Evolutionary conservation across 1,140 invertebrate species (phyloP), one percentile per base, ranked within the genome.

Genomic region (Neelides sp.): DNA sequence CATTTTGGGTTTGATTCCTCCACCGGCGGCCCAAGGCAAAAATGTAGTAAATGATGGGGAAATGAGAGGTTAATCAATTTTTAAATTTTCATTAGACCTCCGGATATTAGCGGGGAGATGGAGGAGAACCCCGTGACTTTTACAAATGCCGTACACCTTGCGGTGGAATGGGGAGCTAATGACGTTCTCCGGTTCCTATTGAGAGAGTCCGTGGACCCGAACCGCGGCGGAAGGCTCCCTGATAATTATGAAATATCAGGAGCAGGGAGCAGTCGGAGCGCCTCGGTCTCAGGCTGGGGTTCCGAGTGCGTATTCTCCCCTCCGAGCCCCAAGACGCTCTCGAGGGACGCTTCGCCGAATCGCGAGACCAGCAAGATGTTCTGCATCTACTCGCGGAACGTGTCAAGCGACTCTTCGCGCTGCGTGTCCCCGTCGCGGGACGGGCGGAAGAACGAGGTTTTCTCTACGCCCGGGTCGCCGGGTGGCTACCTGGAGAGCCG

Each of bases 111-210:
- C 19, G 47, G 15, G 10, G 59, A 61, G 27, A 27, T 43, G 17
- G 59, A 61, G 34, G 59, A 61, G 34, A 61, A 61, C 44, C 71
- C 71, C 3, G 63, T 68, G 1, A 68, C 75, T 22, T 76, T 77
- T 59, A 68, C 65, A 50, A 76, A 75, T 57, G 73, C 73, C 3
- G 64, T 78, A 0, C 75, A 77, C 62, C 63, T 75, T 39, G 75
- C 75, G 2, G 69, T 78, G 15, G 72, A 75, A 52, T 66, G 72
- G 57, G 68, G 68, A n/a, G 68, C 76, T 0, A 60, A 72, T 15
- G 75, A 77, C 52, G 75, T 75, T 1, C 65, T 72, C 0, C 64
- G 72, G 10, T 65, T 75, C 0, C 65, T 78, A 7, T 68, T 78
- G 20, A 70, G 71, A 51, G 71, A 73, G 57, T 71, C 72, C 5